Conservation (phyloP, 2,113 vertebrate genomes). For the Pavo muticus region DNA sequence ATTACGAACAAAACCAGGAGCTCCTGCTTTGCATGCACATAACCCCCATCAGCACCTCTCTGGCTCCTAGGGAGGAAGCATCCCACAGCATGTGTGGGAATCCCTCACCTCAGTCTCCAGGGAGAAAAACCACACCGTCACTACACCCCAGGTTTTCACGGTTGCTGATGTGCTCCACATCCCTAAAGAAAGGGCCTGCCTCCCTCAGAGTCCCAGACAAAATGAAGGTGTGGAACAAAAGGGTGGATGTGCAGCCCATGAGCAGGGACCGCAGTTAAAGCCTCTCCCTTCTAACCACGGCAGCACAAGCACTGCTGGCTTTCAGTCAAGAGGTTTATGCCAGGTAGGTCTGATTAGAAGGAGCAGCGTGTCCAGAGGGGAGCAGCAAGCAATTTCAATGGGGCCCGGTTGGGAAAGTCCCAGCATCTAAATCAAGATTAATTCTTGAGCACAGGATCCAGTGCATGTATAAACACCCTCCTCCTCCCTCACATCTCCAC, state of each 20-base stretch:
- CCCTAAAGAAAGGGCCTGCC: background rate
- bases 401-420: conserved; percentile 69
- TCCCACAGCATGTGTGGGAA: conserved; percentile 20
- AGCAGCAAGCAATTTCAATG: conserved; percentile 61
- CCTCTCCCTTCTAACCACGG: conserved; percentile 22
- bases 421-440: conserved; percentile 70
- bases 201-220: background rate
- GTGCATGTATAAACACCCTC: conserved; percentile 49
- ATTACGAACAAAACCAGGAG: conserved; percentile 52
- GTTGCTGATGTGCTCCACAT: background rate
- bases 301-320: conserved; percentile 20
- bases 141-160: background rate
- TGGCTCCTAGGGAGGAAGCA: conserved; percentile 23
- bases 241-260: background rate
- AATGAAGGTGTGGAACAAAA: background rate
- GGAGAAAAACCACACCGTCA: background rate
- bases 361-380: conserved; percentile 68
- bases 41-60: conserved; percentile 21
- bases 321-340: conserved; percentile 45
- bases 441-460: conserved; percentile 33
- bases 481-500: conserved; percentile 24
- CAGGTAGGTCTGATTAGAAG: conserved; percentile 68
- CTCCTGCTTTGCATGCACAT: conserved; percentile 66
- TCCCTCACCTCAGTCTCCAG: background rate
- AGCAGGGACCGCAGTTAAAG: conserved; percentile 26